phyloP scores from a whole-genome alignment of 92 coral and sea anemone genomes.

The Porites cylindrica region DNA sequence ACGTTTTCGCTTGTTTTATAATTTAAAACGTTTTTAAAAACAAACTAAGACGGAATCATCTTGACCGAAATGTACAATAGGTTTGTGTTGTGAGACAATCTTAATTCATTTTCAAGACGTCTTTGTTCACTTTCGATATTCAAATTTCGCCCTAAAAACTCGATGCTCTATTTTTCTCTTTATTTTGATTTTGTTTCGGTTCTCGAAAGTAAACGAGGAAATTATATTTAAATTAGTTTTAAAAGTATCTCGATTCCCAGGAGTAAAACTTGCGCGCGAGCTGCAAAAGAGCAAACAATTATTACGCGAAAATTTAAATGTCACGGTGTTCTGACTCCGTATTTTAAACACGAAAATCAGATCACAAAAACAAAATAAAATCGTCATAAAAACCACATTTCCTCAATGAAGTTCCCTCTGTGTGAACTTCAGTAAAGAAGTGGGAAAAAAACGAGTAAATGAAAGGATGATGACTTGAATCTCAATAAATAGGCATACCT shows the following conservation, averaged over 20 bases:
- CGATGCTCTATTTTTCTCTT: not conserved
- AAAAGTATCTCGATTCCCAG: constrained; percentile 15
- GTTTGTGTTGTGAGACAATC: not conserved
- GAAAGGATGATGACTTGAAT: not conserved
- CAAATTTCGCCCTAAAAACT: not conserved
- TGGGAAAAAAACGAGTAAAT: not conserved
- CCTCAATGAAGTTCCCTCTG: not conserved
- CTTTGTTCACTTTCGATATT: not conserved
- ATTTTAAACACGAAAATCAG: not conserved
- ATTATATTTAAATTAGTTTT: not conserved
- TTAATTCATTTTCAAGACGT: no score
- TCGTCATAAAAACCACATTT: not conserved
- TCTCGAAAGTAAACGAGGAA: not conserved
- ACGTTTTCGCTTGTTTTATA: not conserved
- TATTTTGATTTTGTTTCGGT: not conserved
- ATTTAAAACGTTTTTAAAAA: no score
- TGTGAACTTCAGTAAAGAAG: not conserved
- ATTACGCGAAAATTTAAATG: constrained; percentile 35
- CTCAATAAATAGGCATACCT: constrained; percentile 59
- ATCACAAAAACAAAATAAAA: not conserved
- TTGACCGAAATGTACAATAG: no score
- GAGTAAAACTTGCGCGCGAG: constrained; percentile 12
- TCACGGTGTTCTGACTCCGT: not conserved
- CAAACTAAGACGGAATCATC: no score
- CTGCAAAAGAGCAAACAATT: constrained; percentile 46